A percentile compares a stretch with the other conserved stretches of the same genome.
These are phyloP conservation scores for Dasypogon diadema DNA, from an alignment of 2,888 invertebrate species.

Conservation along the genomic window DNA sequence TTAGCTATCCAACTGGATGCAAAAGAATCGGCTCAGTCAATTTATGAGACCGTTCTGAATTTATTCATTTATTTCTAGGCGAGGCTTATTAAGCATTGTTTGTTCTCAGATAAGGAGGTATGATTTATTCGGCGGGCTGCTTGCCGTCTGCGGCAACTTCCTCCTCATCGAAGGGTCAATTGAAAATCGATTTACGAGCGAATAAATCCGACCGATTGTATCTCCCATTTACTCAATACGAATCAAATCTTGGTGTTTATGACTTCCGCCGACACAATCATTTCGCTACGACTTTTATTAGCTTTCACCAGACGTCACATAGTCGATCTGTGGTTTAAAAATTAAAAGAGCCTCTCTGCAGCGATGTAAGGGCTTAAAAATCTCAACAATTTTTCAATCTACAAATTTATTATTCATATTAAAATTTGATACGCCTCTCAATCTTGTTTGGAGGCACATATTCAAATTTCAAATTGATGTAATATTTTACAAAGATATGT, in stretches of 20 bases:
- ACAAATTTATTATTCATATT: neutral
- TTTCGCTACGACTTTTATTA: neutral
- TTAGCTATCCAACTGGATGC: constrained; percentile 39
- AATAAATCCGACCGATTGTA: constrained; percentile 21
- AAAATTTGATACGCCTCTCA: neutral
- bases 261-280: constrained; percentile 8
- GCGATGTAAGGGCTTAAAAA: neutral
- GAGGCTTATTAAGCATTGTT: constrained; percentile 49
- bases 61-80: constrained; percentile 45
- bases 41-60: constrained; percentile 45
- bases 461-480: neutral
- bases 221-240: neutral
- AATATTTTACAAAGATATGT: neutral
- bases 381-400: neutral
- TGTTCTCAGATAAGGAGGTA: constrained; percentile 38
- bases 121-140: constrained; percentile 30
- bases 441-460: neutral
- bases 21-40: constrained; percentile 32
- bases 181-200: constrained; percentile 42
- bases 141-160: constrained; percentile 9
- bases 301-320: neutral
- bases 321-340: neutral
- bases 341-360: too few species aligned
- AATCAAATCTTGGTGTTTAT: constrained; percentile 25
- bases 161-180: constrained; percentile 34